A percentile compares a stretch with the other conserved stretches of the same genome.
These are phyloP conservation scores for Lycaena phlaeas DNA, from an alignment of 2,888 invertebrate genomes.

Conservation along the genomic window DNA sequence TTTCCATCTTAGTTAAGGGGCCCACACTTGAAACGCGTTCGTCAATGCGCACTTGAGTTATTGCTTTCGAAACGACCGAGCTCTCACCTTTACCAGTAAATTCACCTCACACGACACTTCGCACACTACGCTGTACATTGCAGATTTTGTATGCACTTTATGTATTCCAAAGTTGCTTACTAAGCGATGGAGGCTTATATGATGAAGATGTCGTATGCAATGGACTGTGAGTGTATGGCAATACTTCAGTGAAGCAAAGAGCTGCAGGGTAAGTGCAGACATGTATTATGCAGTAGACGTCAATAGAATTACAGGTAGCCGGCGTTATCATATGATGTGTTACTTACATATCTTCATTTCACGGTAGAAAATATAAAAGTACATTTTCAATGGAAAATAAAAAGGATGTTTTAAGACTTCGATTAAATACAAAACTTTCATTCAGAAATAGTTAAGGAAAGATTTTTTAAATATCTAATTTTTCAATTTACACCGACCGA, in stretches of 20 bases:
- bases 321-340: conserved; percentile 18
- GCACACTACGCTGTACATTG: conserved; percentile 15
- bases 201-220: conserved; percentile 21
- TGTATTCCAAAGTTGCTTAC: not conserved
- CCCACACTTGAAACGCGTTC: conserved; percentile 52
- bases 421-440: no score
- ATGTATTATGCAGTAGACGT: conserved; percentile 53
- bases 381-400: no score
- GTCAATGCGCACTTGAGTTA: conserved; percentile 54
- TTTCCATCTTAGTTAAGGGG: conserved; percentile 48
- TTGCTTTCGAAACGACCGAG: conserved; percentile 47
- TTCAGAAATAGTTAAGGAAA: no score
- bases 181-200: conserved; percentile 20
- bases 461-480: no score
- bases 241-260: conserved; percentile 23
- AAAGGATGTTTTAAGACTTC: no score
- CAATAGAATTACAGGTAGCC: conserved; percentile 40
- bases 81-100: conserved; percentile 27
- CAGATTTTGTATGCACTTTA: not conserved
- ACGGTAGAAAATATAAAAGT: no score
- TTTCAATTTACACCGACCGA: no score
- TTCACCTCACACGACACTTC: not conserved
- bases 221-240: conserved; percentile 28
- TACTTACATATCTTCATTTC: not conserved
- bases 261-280: conserved; percentile 48